phyloP scores from a whole-genome alignment of 1,140 invertebrate genomes.

The Listronotus oregonensis region DNA sequence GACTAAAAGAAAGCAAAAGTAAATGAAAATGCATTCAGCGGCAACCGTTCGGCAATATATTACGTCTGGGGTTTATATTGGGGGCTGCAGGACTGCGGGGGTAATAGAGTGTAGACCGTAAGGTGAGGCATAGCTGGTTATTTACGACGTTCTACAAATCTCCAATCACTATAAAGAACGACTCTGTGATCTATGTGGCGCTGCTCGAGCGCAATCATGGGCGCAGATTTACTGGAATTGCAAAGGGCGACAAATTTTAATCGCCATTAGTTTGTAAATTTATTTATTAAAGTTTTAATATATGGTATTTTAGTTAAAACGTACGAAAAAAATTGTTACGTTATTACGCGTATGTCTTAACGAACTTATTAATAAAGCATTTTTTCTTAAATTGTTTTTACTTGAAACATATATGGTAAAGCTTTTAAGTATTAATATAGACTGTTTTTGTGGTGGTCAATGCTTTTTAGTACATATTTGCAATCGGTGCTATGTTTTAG shows the following conservation, averaged over 20 bases:
- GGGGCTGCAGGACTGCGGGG: conserved; percentile 31
- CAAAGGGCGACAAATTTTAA: neutral
- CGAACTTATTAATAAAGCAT: too few species aligned
- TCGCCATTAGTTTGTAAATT: too few species aligned
- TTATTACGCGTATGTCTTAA: too few species aligned
- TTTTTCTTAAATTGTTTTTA: too few species aligned
- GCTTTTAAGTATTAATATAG: too few species aligned
- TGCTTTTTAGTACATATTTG: too few species aligned
- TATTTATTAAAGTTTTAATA: too few species aligned
- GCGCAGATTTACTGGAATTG: neutral
- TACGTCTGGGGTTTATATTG: conserved; percentile 36
- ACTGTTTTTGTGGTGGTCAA: too few species aligned
- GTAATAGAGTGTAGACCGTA: conserved; percentile 35
- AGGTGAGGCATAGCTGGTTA: conserved; percentile 38
- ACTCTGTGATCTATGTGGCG: conserved; percentile 15
- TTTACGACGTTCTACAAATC: conserved; percentile 41
- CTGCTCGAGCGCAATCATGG: neutral
- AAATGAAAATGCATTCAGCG: conserved; percentile 40
- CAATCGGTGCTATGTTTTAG: too few species aligned
- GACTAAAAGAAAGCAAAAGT: conserved; percentile 39
- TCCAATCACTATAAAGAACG: conserved; percentile 39
- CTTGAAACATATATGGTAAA: too few species aligned
- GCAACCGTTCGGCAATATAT: conserved; percentile 35
- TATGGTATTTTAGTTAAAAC: too few species aligned
- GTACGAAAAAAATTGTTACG: too few species aligned